phyloP scores from a whole-genome alignment of 2,797 vertebrate genomes.

The Pogonophryne albipinna region DNA sequence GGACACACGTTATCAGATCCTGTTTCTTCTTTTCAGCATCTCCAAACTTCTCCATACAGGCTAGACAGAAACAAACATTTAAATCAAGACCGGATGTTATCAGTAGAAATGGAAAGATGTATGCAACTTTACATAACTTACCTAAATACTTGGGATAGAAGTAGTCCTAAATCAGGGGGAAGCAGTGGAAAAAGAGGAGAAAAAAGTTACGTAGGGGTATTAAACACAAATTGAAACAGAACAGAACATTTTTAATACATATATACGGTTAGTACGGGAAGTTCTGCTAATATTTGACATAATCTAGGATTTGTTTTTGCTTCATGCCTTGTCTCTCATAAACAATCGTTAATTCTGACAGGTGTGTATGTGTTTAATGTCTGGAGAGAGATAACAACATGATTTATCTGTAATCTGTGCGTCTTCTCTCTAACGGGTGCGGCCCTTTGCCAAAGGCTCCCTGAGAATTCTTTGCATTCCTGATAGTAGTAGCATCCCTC shows the following conservation, averaged over 20 bases:
- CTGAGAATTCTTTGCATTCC: slow-evolving; percentile 74
- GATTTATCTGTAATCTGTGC: slow-evolving; percentile 45
- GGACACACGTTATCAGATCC: slow-evolving; percentile 92
- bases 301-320: background rate
- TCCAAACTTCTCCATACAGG: slow-evolving; percentile 89
- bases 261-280: background rate
- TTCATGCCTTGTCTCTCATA: slow-evolving; percentile 16
- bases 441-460: slow-evolving; percentile 65
- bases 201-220: background rate
- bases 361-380: slow-evolving; percentile 7
- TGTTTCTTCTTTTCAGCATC: slow-evolving; percentile 87
- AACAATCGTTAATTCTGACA: slow-evolving; percentile 29
- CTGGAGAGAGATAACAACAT: slow-evolving; percentile 22
- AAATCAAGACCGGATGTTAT: background rate
- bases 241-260: slow-evolving; percentile 33
- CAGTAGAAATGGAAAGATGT: slow-evolving; percentile 15
- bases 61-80: slow-evolving; percentile 77
- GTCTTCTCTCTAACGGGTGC: slow-evolving; percentile 50
- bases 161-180: slow-evolving; percentile 88
- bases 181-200: slow-evolving; percentile 30
- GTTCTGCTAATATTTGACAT: slow-evolving; percentile 11
- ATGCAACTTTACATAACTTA: slow-evolving; percentile 80
- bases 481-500: slow-evolving; percentile 59
- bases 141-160: slow-evolving; percentile 96
- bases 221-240: slow-evolving; percentile 40